Evolutionary conservation across 2,797 vertebrate genomes (phyloP), one percentile per base, ranked within the genome.

Genomic region (Esox masquinongy): DNA sequence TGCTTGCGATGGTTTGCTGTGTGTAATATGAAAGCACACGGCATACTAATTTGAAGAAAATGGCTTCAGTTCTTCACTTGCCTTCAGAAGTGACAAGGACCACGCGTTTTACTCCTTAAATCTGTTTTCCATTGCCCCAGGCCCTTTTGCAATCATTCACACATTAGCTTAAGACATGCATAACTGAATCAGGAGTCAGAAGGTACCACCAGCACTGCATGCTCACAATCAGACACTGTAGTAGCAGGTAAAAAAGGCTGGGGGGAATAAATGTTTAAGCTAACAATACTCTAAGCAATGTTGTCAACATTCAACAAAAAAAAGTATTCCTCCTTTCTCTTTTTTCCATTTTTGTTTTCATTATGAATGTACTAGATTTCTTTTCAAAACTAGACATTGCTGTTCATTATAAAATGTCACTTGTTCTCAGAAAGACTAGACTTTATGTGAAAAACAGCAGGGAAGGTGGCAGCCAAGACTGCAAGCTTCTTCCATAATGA

Each of bases 1-100:
- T 75, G 66, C 68, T 74, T 76, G 59, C 79, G 79, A 75, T 78
- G 75, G 72, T 66, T 74, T 39, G n/a, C 77, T 51, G 79, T 85
- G 79, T 82, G 74, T 78, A 80, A 86, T 78, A 76, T 84, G 78
- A 79, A 77, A 85, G 79, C 78, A 82, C 77, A 75, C 78, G 70
- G 79, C 79, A 79, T 80, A 79, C 74, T 80, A 75, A 85, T 88
- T 78, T 73, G 59, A 73, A 73, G 26, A 61, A 78, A 73, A 77
- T 29, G 69, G 61, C 36, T 79, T 43, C 68, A 71, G 74, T 72
- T 61, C 66, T 76, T 64, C 47, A 9, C 56, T 56, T 70, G 22
- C 63, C 61, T 15, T 53, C 16, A 22, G 66, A 56, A 19, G 17
- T 24, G 74, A 56, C 68, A n/a, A 59, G 14, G 34, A 70, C 39